Conservation (phyloP, 2,797 vertebrate genomes). For the Spinus olivaceus region DNA sequence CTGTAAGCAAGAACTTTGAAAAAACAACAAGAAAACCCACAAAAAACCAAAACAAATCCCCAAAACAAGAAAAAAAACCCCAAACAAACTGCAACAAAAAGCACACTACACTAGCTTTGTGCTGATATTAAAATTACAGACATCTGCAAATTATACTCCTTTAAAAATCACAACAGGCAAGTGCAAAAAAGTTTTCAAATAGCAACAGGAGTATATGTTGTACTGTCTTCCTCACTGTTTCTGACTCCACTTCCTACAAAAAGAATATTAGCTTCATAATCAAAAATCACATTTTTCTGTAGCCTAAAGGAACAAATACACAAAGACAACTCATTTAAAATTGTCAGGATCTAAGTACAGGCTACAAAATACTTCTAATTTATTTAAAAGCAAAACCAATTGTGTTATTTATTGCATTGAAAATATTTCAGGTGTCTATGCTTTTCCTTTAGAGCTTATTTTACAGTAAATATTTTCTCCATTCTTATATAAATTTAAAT, state of each 20-base stretch:
- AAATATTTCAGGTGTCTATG: background rate
- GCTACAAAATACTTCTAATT: background rate
- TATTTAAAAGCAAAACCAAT: background rate
- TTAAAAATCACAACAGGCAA: background rate
- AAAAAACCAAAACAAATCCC: background rate
- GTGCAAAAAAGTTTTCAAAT: background rate
- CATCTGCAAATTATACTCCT: background rate
- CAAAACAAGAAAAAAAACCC: fast-evolving
- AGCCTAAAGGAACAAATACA: background rate
- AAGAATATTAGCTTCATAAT: background rate
- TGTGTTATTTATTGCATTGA: background rate
- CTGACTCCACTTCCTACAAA: background rate
- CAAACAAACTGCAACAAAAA: background rate
- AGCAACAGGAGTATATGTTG: background rate
- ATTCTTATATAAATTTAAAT: background rate
- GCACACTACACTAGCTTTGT: background rate
- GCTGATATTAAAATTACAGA: background rate
- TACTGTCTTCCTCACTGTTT: background rate
- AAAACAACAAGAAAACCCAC: background rate
- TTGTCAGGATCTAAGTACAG: background rate
- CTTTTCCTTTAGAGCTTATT: background rate
- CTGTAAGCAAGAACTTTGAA: background rate
- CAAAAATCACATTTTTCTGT: background rate
- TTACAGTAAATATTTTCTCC: background rate
- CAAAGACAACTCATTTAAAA: background rate